Evolutionary conservation across 2,888 invertebrate species (phyloP), one percentile per base, ranked within the genome.

Genomic region (Caenorhabditis uteleia): DNA sequence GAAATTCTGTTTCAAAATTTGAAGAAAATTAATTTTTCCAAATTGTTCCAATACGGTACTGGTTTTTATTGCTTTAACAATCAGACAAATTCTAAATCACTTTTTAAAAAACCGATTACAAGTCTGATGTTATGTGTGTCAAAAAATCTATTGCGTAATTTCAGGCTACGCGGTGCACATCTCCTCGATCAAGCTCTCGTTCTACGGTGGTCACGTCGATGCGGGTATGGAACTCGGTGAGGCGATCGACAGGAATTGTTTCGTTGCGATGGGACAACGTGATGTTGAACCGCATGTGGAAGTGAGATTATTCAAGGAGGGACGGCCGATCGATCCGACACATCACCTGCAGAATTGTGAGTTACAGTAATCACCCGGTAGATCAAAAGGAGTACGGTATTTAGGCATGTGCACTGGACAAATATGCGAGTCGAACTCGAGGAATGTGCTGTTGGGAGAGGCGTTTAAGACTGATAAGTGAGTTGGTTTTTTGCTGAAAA

Each of bases 401-500:
- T 60, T 45, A 82, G 82, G 82, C 57, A 80, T 82, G 78, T 83
- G 83, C 68, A 82, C 82, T 8, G 83, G 83, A 7, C 81, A 82
- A 50, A 78, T 83, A 16, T 83, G 83, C 57, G 80, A 83, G 49
- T 79, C 82, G 3, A 83, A 83, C 54, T 45, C 51, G 14, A 59
- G 66, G 25, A 83, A 83, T 51, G 29, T 54, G 2, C 62, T 83
- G 16, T 50, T 80, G 14, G 82, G 80, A 20, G 62, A 62, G 8
- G 72, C 80, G 3, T 82, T 82, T 65, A 77, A 75, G 39, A 53
- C 71, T 23, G 79, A 83, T 56, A 71, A 65, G 78, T 78, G 29
- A 55, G 65, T 40, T 27, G n/a, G n/a, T n/a, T n/a, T 26, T 43
- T 53, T 2, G 16, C 12, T 50, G 7, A 16, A 40, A n/a, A n/a